Evolutionary conservation across 1,140 invertebrate species (phyloP), one percentile per base, ranked within the genome.

Genomic region (Caenorhabditis tropicalis): DNA sequence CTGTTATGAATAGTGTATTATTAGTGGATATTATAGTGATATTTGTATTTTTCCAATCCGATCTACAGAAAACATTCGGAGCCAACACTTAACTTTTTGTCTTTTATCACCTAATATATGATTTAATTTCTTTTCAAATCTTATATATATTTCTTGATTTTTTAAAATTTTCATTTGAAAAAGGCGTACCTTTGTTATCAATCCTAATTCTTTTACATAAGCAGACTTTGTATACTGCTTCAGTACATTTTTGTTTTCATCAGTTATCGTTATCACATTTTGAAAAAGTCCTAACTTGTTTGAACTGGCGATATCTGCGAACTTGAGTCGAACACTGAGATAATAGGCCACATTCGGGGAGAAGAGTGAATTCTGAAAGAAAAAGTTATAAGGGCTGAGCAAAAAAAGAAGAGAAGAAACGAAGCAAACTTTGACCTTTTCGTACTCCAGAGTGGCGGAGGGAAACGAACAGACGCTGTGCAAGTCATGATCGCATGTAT

Each of bases 401-500:
- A 29, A 16, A 31, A 31, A 9, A 48, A 51, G 48, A 81, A 1
- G 48, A 10, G 36, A 81, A 33, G 46, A 51, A 53, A 81, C 7
- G 79, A 33, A 36, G 15, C n/a, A 31, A 19, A n/a, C 15, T 46
- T 10, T n/a, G 19, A 84, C 83, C 65, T 84, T 51, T 56, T 79
- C 43, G 53, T 74, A 65, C 24, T 84, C 70, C 21, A 84, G 46
- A 51, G 60, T 49, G 15, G 83, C 83, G 16, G 83, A 15, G 5
- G 83, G 83, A 81, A 84, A 84, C 21, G 83, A 84, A 39, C 83
- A 84, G 46, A 84, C 65, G 43, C 83, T 65, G 70, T 84, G 83
- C 39, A 84, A 49, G 46, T 84, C 58, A 29, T 84, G 39, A 43
- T 53, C 48, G 33, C 83, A 84, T 21, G 83, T 65, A 9, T 29